Conservation (phyloP, 1,140 invertebrate genomes). For the Microvelia longipes region DNA sequence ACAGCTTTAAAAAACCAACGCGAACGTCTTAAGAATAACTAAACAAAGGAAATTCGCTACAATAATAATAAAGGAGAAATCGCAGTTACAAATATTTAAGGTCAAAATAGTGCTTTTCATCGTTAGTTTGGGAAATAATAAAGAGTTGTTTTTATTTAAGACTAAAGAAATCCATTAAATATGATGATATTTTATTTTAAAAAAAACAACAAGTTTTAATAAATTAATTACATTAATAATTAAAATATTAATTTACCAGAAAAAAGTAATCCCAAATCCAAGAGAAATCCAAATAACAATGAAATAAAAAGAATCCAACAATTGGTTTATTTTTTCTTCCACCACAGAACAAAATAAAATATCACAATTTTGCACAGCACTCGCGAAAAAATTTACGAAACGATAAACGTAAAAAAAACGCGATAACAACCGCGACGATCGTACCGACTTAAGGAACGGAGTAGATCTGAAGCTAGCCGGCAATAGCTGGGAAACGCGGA, state of each 20-base stretch:
- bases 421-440: not conserved
- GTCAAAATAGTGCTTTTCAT: no score
- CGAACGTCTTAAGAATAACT: no score
- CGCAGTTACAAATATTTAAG: no score
- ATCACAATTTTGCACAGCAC: not conserved
- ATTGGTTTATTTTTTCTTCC: not conserved
- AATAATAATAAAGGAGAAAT: no score
- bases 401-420: not conserved
- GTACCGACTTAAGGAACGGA: not conserved
- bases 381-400: not conserved
- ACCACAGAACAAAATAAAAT: not conserved
- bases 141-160: no score
- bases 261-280: not conserved
- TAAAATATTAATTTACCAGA: not conserved
- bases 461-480: not conserved
- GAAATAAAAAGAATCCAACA: not conserved
- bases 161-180: no score
- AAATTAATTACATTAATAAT: no score
- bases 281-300: not conserved
- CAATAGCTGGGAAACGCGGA: not conserved
- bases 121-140: no score
- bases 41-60: no score
- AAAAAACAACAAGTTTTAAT: no score
- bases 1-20: no score
- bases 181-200: no score